Evolutionary conservation across 2,113 vertebrate genomes (phyloP), one percentile per base, ranked within the genome.

Genomic region (Petrocephalus zakoni): DNA sequence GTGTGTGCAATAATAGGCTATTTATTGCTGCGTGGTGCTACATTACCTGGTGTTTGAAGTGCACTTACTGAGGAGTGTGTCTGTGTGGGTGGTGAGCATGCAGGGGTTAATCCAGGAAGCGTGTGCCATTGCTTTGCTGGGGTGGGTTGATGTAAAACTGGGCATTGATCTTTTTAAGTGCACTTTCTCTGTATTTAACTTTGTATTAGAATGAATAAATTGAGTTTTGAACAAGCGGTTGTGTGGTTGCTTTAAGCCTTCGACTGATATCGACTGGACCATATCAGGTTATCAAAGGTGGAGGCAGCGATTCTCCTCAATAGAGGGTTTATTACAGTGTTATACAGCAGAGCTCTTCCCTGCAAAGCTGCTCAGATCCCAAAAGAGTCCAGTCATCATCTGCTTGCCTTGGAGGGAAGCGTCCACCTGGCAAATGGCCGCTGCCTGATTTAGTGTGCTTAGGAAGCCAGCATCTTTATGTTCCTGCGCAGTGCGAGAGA

Each of bases 381-480:
- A 56, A 25, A 86, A 53, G 25, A 34, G 52, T 86, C 52, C 51
- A 53, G 52, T 86, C 52, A n/a, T 29, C 51, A 10, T 55, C 51
- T 53, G 85, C 29, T 56, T 6, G 22, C 84, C 51, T 34, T 29
- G 51, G n/a, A 58, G 52, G 72, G 34, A 55, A 56, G 82, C 72
- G 68, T 34, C 72, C 37, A 29, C 53, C 51, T 88, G 68, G 87
- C 72, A 15, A 52, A 47, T 2, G 46, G 4, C 9, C 64, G 17
- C 87, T 5, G 46, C 46, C 64, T 87, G 87, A 75, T 87, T 52
- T 52, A 75, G 61, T 51, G 87, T n/a, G 11, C n/a, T n/a, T n/a
- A n/a, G n/a, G n/a, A n/a, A n/a, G n/a, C n/a, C n/a, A n/a, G n/a
- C n/a, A n/a, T n/a, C n/a, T n/a, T n/a, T n/a, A n/a, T n/a, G n/a